A percentile compares a stretch with the other conserved stretches of the same genome.
These are phyloP conservation scores for Empidonax alnorum DNA, from an alignment of 2,113 vertebrate genomes.

Conservation along the genomic window DNA sequence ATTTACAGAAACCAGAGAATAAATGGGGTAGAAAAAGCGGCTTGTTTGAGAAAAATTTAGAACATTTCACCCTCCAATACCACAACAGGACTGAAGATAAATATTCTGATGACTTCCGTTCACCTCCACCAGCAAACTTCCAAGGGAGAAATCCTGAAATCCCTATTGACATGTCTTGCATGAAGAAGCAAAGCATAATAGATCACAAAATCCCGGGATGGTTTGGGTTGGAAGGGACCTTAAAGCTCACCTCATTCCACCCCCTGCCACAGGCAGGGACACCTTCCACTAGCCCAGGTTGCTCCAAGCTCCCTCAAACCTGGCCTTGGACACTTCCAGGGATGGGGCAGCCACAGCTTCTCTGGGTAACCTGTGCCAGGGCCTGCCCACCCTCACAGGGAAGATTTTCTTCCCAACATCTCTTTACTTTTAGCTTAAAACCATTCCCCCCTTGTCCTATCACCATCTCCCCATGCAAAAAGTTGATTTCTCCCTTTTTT, in stretches of 20 bases:
- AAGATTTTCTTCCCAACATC: neutral
- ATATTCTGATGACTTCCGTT: neutral
- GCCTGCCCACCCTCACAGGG: neutral
- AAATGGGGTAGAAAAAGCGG: neutral
- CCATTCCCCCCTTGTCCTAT: neutral
- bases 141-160: neutral
- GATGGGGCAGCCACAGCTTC: neutral
- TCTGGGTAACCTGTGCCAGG: neutral
- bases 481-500: neutral
- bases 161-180: accelerated
- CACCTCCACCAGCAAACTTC: neutral
- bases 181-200: neutral
- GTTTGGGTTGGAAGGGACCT: neutral
- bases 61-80: neutral
- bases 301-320: neutral
- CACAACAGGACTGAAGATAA: neutral
- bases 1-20: neutral
- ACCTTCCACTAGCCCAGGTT: neutral
- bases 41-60: neutral
- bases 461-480: neutral
- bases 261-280: neutral
- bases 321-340: neutral
- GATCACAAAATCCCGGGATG: neutral
- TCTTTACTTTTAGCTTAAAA: neutral
- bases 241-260: neutral